A percentile compares a stretch with the other conserved stretches of the same genome.
Evolutionary conservation across 1,140 invertebrate species (phyloP).

Genomic region (Pseudomyrmex pallidus): DNA sequence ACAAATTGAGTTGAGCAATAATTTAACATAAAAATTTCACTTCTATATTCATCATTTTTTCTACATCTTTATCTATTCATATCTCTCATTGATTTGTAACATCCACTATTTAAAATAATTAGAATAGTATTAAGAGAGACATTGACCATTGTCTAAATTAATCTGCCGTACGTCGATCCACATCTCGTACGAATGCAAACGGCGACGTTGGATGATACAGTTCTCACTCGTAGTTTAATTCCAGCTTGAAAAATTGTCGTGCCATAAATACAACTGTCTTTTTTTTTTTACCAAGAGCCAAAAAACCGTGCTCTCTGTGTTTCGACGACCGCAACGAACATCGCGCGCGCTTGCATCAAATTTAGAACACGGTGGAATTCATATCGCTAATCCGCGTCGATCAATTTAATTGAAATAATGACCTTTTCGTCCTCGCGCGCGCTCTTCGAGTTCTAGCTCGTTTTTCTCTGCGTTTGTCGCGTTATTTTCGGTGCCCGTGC

Average conservation of each 20-base stretch:
- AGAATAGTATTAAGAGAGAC: slow-evolving; percentile 7
- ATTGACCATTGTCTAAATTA: slow-evolving; percentile 44
- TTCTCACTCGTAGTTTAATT: slow-evolving; percentile 54
- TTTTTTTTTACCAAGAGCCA: slow-evolving; percentile 21
- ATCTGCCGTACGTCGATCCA: slow-evolving; percentile 23
- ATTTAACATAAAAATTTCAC: too few relatives aligned
- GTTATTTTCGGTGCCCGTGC: slow-evolving; percentile 55
- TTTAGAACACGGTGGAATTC: slow-evolving; percentile 64
- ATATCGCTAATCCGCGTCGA: slow-evolving; percentile 66
- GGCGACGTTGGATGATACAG: slow-evolving; percentile 7
- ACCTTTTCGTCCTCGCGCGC: neutral
- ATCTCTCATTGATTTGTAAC: neutral
- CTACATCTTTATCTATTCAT: neutral
- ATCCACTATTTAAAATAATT: slow-evolving; percentile 4
- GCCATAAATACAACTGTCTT: slow-evolving; percentile 42
- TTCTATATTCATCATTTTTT: neutral
- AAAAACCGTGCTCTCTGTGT: slow-evolving; percentile 18
- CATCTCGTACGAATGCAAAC: slow-evolving; percentile 8
- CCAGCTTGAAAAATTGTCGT: slow-evolving; percentile 59
- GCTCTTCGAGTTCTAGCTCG: neutral
- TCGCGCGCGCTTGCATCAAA: slow-evolving; percentile 45
- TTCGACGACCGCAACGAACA: neutral
- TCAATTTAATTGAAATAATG: slow-evolving; percentile 66
- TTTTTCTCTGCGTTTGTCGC: slow-evolving; percentile 15
- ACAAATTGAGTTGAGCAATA: too few relatives aligned